Percentiles rank a stretch among this genome's conserved stretches.
phyloP scores from a whole-genome alignment of 2,888 invertebrate species.

The Ennomos erosarius region DNA sequence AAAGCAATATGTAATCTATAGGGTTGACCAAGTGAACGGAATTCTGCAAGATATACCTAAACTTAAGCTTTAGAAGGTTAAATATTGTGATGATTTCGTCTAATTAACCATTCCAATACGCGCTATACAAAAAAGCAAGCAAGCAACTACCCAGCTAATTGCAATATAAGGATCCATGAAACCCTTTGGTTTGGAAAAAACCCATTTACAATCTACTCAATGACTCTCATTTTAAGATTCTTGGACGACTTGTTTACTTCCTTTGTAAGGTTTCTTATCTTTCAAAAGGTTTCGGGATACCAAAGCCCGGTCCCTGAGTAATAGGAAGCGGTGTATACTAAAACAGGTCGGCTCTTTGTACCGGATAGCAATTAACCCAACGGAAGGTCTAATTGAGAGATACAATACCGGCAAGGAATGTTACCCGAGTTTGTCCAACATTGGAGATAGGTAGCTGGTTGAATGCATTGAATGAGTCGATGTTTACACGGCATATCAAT shows the following conservation, averaged over 20 bases:
- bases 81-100: too few relatives aligned
- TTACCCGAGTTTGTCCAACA: slow-evolving; percentile 20
- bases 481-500: not conserved
- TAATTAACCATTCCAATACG: too few relatives aligned
- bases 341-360: slow-evolving; percentile 40
- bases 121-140: too few relatives aligned
- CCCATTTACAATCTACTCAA: too few relatives aligned
- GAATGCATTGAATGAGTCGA: slow-evolving; percentile 27
- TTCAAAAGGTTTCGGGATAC: slow-evolving; percentile 8
- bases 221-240: not conserved
- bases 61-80: too few relatives aligned
- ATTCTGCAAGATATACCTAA: not conserved
- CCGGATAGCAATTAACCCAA: slow-evolving; percentile 53
- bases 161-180: too few relatives aligned
- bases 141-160: too few relatives aligned
- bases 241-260: not conserved
- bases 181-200: too few relatives aligned
- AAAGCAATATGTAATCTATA: slow-evolving; percentile 22
- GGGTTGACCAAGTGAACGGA: not conserved
- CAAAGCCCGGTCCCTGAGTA: slow-evolving; percentile 7
- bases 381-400: slow-evolving; percentile 60
- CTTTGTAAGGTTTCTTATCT: slow-evolving; percentile 2
- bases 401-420: slow-evolving; percentile 46
- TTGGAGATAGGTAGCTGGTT: slow-evolving; percentile 6
- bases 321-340: slow-evolving; percentile 39